phyloP scores from a whole-genome alignment of 2,113 vertebrate genomes.

The Hyla sarda region DNA sequence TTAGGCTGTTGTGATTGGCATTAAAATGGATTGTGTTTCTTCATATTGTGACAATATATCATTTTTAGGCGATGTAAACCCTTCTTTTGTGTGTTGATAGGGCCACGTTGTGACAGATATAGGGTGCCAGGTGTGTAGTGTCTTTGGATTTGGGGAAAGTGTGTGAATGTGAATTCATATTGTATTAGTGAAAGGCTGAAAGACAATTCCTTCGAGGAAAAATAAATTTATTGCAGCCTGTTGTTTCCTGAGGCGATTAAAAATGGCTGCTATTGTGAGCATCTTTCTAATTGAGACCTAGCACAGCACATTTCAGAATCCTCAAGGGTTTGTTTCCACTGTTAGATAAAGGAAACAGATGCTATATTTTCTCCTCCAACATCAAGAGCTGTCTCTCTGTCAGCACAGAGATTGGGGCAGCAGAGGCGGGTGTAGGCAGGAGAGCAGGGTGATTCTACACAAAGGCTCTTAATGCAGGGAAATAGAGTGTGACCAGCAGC shows the following conservation, averaged over 20 bases:
- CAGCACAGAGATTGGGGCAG: conserved; percentile 16
- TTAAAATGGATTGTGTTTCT: too few species aligned
- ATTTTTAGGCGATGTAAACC: not conserved
- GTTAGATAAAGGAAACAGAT: conserved; percentile 49
- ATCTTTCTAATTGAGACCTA: conserved; percentile 33
- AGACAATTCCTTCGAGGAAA: not conserved
- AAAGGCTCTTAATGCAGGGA: conserved; percentile 37
- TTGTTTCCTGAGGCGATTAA: conserved; percentile 37
- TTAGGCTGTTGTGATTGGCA: too few species aligned
- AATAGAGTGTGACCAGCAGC: conserved; percentile 47
- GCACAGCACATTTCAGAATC: conserved; percentile 18
- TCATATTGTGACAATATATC: not conserved
- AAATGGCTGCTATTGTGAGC: conserved; percentile 34
- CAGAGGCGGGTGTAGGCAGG: not conserved
- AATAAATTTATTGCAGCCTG: conserved; percentile 17
- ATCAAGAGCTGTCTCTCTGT: conserved; percentile 42
- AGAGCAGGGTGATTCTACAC: conserved; percentile 23
- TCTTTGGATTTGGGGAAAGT: not conserved
- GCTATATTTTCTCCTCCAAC: conserved; percentile 42
- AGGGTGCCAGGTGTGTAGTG: not conserved
- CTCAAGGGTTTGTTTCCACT: conserved; percentile 32
- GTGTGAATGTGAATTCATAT: not conserved
- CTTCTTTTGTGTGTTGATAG: not conserved
- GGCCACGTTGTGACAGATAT: not conserved
- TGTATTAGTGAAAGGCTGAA: not conserved